These are phyloP conservation scores for Himalopsyche japonica DNA, from an alignment of 2,888 invertebrate genomes.

Conservation along the genomic window DNA sequence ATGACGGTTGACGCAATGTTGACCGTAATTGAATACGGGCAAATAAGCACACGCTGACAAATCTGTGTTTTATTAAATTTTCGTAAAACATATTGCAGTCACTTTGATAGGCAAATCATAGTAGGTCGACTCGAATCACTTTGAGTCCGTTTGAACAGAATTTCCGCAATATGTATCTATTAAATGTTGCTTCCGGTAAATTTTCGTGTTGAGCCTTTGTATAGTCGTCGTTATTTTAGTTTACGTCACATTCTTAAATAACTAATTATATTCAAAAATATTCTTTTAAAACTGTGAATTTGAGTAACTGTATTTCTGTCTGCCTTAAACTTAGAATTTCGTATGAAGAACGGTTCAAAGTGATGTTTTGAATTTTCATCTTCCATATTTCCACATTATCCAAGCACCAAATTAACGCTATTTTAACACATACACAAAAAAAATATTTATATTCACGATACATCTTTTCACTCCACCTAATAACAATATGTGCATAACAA, in stretches of 20 bases:
- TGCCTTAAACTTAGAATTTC: too few relatives aligned
- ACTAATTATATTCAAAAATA: too few relatives aligned
- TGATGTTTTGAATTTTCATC: too few relatives aligned
- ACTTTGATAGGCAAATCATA: not conserved
- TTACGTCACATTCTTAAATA: not conserved
- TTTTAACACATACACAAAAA: too few relatives aligned
- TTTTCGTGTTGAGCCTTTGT: not conserved
- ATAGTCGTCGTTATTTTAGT: not conserved
- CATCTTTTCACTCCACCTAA: too few relatives aligned
- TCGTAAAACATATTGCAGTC: not conserved
- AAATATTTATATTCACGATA: too few relatives aligned
- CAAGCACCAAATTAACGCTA: too few relatives aligned
- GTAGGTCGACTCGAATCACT: not conserved
- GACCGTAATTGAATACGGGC: not conserved
- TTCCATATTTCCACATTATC: too few relatives aligned
- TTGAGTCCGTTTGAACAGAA: not conserved
- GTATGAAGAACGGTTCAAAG: too few relatives aligned
- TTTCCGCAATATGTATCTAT: not conserved
- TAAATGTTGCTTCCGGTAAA: not conserved
- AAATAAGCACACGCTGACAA: not conserved
- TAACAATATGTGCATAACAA: too few relatives aligned
- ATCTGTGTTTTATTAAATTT: not conserved
- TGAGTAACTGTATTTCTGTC: too few relatives aligned
- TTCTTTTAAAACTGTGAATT: too few relatives aligned
- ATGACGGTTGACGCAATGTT: constrained; percentile 9